Base-by-base conservation (phyloP, 1,140 invertebrate species). In the Dendrolimus kikuchii region DNA sequence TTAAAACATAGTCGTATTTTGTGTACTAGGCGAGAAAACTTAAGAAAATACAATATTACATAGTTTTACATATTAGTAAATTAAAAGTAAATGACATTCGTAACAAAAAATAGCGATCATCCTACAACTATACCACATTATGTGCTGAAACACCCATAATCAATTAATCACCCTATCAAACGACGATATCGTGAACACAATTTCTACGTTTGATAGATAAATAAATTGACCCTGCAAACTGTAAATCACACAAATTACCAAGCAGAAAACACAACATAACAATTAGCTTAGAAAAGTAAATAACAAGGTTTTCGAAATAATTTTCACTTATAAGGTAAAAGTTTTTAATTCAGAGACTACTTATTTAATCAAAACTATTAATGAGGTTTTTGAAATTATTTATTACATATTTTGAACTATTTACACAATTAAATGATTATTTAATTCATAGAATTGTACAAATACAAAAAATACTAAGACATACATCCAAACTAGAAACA, bases 221-320 rank as follows among this genome's bases (percentile, higher is more conserved):
- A 77, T 64, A 51, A 74, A 81, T 78, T 79, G 81, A 86, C 73
- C 80, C 78, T 77, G 77, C 78, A 60, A 77, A 74, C 76, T 73
- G 23, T 23, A 71, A 77, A 74, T 39, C 53, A 74, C 69, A 68
- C 57, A 57, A 66, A 75, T 64, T 70, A 72, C 69, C 67, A 75
- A 81, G 68, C 83, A 71, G 74, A 71, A 66, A 71, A 69, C 76
- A 74, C 78, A 77, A 69, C 76, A 74, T 77, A 77, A 69, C 55
- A 59, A 45, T 59, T 40, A 53, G 36, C 39, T 54, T 57, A 53
- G 8, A 41, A 47, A 55, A 45, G n/a, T 36, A 53, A 42, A 52
- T 46, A 49, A 42, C 10, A 39, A 44, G n/a, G 2, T 23, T 23
- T 36, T 23, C 23, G 23, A 23, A 23, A 23, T 23, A 23, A 23